Conservation (phyloP, 2,113 vertebrate species). For the Lethenteron camtschaticum region DNA sequence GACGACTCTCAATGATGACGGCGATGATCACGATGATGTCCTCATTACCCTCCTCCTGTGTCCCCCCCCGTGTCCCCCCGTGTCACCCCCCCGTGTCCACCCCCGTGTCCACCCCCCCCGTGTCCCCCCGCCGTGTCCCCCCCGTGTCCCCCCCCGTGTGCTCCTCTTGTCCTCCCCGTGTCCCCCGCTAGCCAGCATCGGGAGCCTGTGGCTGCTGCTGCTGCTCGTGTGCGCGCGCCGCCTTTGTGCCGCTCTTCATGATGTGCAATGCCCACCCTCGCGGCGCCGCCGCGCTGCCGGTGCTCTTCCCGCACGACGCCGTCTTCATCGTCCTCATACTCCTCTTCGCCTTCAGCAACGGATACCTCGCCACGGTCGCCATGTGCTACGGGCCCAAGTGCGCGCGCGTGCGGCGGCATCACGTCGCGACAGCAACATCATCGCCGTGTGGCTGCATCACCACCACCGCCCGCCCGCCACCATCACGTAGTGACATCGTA, state of each 20-base stretch:
- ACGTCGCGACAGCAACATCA: no score
- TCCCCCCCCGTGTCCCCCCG: constrained; percentile 48
- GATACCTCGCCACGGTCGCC: constrained; percentile 50
- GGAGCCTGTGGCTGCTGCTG: constrained; percentile 38
- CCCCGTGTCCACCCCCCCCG: constrained; percentile 42
- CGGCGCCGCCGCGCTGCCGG: constrained; percentile 17
- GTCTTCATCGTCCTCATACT: constrained; percentile 38
- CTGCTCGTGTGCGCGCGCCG: constrained; percentile 28
- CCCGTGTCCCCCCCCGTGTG: constrained; percentile 11
- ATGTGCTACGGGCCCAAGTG: constrained; percentile 64
- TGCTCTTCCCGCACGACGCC: constrained; percentile 29
- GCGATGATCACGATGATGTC: no score
- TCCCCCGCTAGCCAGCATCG: constrained; percentile 38
- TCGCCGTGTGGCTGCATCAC: no score
- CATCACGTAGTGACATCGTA: no score
- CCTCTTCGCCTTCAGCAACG: constrained; percentile 41
- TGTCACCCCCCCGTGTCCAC: constrained; percentile 43
- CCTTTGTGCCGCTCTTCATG: constrained; percentile 51
- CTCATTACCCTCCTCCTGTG: constrained; percentile 32
- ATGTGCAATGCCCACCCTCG: constrained; percentile 37
- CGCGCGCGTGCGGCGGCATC: constrained; percentile 7
- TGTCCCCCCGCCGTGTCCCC: constrained; percentile 8
- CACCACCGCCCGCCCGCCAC: no score
- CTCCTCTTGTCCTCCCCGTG: constrained; percentile 20
- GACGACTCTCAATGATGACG: no score